Conservation (phyloP, 2,888 invertebrate species). For the Nomada goodeniana region DNA sequence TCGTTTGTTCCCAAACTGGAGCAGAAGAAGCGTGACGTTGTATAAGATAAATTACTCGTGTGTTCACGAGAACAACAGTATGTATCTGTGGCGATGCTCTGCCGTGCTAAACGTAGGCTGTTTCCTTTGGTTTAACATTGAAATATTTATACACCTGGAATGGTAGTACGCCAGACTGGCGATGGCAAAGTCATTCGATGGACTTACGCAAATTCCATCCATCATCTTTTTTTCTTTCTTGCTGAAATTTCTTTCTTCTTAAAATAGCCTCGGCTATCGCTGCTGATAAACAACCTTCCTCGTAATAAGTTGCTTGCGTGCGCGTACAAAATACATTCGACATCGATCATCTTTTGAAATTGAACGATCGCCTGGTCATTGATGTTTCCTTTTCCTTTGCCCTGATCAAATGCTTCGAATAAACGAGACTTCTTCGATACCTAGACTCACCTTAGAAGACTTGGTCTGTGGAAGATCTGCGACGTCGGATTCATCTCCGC, state of each 20-base stretch:
- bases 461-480: conserved; percentile 80
- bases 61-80: conserved; percentile 36
- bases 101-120: conserved; percentile 36
- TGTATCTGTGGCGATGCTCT: not conserved
- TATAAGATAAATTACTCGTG: conserved; percentile 57
- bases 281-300: not conserved
- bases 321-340: not conserved
- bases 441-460: conserved; percentile 77
- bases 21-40: conserved; percentile 45
- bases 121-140: conserved; percentile 37
- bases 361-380: not conserved
- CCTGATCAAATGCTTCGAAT: not conserved
- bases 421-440: not conserved
- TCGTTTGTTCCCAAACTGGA: conserved; percentile 55
- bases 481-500: conserved; percentile 90
- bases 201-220: conserved; percentile 28
- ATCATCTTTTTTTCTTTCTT: not conserved
- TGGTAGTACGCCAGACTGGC: conserved; percentile 16
- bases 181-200: conserved; percentile 1
- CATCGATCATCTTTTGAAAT: too few relatives aligned
- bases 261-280: not conserved
- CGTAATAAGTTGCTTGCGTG: not conserved
- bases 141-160: conserved; percentile 51
- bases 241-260: not conserved
- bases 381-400: not conserved